phyloP scores from a whole-genome alignment of 2,797 vertebrate genomes.

The Lophius americanus region DNA sequence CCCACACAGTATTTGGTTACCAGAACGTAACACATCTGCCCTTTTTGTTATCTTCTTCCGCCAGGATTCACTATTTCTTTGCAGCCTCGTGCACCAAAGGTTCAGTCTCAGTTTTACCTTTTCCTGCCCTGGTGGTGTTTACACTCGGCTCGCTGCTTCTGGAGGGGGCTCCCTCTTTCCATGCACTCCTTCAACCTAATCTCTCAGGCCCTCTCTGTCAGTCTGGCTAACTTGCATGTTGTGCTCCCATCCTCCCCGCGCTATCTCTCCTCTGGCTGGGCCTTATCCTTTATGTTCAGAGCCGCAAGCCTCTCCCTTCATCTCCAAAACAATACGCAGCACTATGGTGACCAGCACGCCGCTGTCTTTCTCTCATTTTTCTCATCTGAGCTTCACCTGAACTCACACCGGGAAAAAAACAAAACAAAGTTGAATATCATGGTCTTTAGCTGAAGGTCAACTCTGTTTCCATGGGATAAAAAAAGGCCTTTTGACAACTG shows the following conservation, averaged over 20 bases:
- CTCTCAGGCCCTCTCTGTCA: conserved; percentile 38
- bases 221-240: conserved; percentile 48
- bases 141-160: conserved; percentile 16
- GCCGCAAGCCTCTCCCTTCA: conserved; percentile 27
- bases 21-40: conserved; percentile 35
- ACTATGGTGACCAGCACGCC: conserved; percentile 22
- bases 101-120: conserved; percentile 19
- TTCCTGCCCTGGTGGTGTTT: conserved; percentile 33
- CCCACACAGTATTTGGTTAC: conserved; percentile 26
- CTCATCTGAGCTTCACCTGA: conserved; percentile 32
- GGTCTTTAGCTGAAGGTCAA: conserved; percentile 63
- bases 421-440: conserved; percentile 22
- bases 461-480: conserved; percentile 69
- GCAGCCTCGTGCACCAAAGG: conserved; percentile 24
- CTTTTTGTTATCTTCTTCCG: conserved; percentile 3
- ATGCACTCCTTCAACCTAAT: conserved; percentile 39
- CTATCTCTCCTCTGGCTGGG: neutral
- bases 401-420: conserved; percentile 53
- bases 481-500: conserved; percentile 70
- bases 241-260: conserved; percentile 16
- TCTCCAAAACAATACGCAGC: conserved; percentile 35
- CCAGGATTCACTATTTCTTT: conserved; percentile 11
- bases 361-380: conserved; percentile 11
- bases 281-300: conserved; percentile 39
- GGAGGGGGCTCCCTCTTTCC: conserved; percentile 39